These are phyloP conservation scores for Rosalia funebris DNA, from an alignment of 2,888 invertebrate species.

Conservation along the genomic window DNA sequence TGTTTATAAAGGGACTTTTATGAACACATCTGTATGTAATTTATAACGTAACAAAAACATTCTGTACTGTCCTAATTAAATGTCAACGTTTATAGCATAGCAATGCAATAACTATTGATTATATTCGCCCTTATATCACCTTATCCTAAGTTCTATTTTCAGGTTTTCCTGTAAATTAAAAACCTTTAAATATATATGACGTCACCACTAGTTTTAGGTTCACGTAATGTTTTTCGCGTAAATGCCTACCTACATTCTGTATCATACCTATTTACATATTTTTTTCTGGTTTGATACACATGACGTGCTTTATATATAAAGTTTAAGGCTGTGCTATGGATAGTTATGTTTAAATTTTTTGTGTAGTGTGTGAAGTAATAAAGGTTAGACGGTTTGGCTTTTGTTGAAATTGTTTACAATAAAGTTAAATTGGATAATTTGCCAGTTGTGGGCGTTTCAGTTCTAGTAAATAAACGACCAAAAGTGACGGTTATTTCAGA, in stretches of 20 bases:
- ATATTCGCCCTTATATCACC: slow-evolving; percentile 16
- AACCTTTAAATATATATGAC: slow-evolving; percentile 35
- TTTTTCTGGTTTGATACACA: not conserved
- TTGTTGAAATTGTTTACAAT: slow-evolving; percentile 4
- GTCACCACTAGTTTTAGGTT: slow-evolving; percentile 34
- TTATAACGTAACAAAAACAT: too few relatives aligned
- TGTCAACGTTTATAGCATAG: too few relatives aligned
- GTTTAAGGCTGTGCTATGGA: not conserved
- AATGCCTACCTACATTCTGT: slow-evolving; percentile 9
- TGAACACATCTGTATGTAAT: too few relatives aligned
- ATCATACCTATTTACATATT: slow-evolving; percentile 2
- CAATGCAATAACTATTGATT: too few relatives aligned
- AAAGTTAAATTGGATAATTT: slow-evolving; percentile 5
- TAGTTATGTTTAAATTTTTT: not conserved
- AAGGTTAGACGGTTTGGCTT: slow-evolving; percentile 1
- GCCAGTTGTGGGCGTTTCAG: slow-evolving; percentile 13
- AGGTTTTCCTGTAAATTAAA: slow-evolving; percentile 11
- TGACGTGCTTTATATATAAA: not conserved
- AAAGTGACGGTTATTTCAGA: slow-evolving; percentile 30
- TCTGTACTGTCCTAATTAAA: too few relatives aligned
- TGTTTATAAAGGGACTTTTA: too few relatives aligned
- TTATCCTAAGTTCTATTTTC: slow-evolving; percentile 8
- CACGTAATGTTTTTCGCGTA: slow-evolving; percentile 18
- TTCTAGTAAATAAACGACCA: slow-evolving; percentile 32
- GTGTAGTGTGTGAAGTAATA: not conserved